Percentiles rank a stretch among this genome's conserved stretches.
Conservation (phyloP, 2,888 invertebrate species). For the Colletes collaris region DNA sequence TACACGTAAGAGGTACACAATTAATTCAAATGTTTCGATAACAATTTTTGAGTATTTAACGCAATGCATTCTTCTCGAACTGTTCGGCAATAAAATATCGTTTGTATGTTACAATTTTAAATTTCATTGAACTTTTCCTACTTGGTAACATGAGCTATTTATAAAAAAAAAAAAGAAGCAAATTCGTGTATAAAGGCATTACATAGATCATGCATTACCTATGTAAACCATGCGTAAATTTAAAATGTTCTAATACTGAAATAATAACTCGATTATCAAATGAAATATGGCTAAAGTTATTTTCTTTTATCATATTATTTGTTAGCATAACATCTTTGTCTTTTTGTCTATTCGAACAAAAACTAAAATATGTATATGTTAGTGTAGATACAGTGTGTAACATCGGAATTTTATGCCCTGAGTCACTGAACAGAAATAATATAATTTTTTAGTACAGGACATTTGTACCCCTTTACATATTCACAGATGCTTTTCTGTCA, state of each 20-base stretch:
- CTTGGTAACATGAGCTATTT: constrained; percentile 15
- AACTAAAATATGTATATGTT: constrained; percentile 6
- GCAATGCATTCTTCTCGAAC: constrained; percentile 11
- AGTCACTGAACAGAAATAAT: constrained; percentile 16
- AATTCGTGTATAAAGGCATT: constrained; percentile 26
- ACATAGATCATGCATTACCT: constrained; percentile 12
- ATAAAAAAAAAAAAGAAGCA: constrained; percentile 18
- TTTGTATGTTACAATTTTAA: background rate
- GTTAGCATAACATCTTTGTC: background rate
- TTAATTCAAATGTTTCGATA: constrained; percentile 20
- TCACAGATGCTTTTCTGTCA: constrained; percentile 49
- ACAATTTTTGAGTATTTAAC: constrained; percentile 14
- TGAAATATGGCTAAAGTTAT: constrained; percentile 6
- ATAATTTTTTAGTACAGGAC: constrained; percentile 16
- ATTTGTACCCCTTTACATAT: constrained; percentile 54
- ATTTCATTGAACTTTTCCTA: background rate
- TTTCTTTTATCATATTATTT: constrained; percentile 5
- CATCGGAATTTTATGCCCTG: constrained; percentile 15
- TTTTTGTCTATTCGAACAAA: background rate
- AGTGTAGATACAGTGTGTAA: constrained; percentile 7
- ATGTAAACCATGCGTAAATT: constrained; percentile 4
- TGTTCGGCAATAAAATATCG: constrained; percentile 14
- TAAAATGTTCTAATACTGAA: constrained; percentile 6
- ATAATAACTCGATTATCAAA: constrained; percentile 4
- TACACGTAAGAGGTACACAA: constrained; percentile 56